Base-by-base conservation (phyloP, 1,140 invertebrate species). In the Drosophila rufa region DNA sequence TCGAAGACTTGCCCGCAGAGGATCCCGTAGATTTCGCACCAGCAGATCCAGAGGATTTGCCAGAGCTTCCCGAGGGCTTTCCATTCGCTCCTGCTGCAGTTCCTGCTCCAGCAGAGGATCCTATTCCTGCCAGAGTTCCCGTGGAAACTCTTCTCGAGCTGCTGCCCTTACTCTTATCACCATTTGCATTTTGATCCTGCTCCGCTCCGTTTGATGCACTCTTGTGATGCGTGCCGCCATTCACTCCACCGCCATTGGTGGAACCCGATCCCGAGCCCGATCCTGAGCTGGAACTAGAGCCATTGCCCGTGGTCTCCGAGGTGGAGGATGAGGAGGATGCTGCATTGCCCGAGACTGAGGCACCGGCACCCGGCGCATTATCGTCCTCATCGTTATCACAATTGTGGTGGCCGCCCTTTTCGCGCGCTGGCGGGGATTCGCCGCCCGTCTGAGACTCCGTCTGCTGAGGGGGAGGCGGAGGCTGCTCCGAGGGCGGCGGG, bases 361-460 rank as follows among this genome's bases (percentile, higher is more conserved):
- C 65, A 15, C 81, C 90, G 33, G 51, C 51, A 47, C 79, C 69
- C 33, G 85, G 86, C 30, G 81, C 83, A 78, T 87, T 87, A 66
- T 91, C 87, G 55, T 91, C 89, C 50, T 91, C 89, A 65, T 91
- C 84, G 68, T 90, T 84, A 86, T 91, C 82, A 81, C 89, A 91
- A 91, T 91, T 91, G 79, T 91, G 8, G 53, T 40, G 36, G 53
- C 53, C 91, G 61, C 89, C 79, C 66, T 89, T 91, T 48, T 82
- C 79, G 33, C 82, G 81, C 45, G 79, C 59, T 36, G 67, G 66
- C 17, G 71, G 50, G 6, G 85, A 75, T 25, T 55, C 78, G 8
- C 78, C 67, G 14, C 87, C 84, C 33, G 50, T 38, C 51, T 42
- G 79, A 22, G 62, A 66, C 19, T 66, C 62, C 40, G 62, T n/a